Conservation (phyloP, 2,113 vertebrate genomes). For the Chaetops frenatus region DNA sequence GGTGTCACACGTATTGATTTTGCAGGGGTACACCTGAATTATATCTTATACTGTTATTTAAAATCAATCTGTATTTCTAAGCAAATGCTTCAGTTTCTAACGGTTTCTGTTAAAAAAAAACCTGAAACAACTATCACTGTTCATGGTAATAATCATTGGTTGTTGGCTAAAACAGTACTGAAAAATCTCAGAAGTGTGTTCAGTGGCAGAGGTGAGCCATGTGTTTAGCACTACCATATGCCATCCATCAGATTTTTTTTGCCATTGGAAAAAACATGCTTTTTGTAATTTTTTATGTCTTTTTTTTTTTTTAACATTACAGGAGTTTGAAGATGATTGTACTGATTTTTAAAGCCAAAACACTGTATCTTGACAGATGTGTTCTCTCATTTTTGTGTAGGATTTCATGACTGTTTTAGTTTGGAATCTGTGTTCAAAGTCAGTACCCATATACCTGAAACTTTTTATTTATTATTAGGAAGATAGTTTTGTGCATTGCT, state of each 20-base stretch:
- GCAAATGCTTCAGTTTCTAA: not conserved
- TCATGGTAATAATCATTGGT: not conserved
- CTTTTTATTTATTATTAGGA: not conserved
- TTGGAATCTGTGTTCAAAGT: slow-evolving; percentile 82
- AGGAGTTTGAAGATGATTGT: slow-evolving; percentile 77
- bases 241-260: not conserved
- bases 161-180: not conserved
- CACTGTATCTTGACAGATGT: slow-evolving; percentile 68
- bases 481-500: not conserved
- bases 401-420: slow-evolving; percentile 75
- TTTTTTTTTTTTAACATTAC: not conserved
- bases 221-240: not conserved
- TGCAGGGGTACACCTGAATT: not conserved
- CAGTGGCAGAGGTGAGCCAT: not conserved
- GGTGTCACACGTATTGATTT: not conserved
- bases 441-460: not conserved
- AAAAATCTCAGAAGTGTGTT: not conserved
- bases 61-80: not conserved
- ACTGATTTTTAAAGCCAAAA: slow-evolving; percentile 73
- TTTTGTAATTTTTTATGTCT: not conserved
- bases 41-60: not conserved
- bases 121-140: not conserved
- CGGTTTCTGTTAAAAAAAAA: not conserved
- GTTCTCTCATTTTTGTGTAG: slow-evolving; percentile 74
- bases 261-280: not conserved